These are phyloP conservation scores for Polyodon spathula DNA, from an alignment of 2,113 vertebrate species.

Conservation along the genomic window DNA sequence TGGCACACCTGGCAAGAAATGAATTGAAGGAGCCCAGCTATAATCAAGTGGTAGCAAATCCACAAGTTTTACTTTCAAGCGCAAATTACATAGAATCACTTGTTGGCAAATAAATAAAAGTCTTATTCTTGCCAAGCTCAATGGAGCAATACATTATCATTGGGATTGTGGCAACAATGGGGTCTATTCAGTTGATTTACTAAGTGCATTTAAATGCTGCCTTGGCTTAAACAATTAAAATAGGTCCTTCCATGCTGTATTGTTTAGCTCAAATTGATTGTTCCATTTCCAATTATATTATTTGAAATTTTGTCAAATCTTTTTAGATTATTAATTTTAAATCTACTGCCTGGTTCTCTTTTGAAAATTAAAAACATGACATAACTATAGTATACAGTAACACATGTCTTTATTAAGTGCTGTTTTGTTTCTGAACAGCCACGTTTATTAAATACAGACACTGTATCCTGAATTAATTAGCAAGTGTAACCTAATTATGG, in stretches of 20 bases:
- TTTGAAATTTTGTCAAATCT: background rate
- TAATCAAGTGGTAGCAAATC: too few relatives aligned
- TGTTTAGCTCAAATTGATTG: too few relatives aligned
- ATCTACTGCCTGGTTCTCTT: conserved; percentile 2
- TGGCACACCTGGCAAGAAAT: too few relatives aligned
- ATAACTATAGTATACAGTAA: background rate
- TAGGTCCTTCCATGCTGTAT: too few relatives aligned
- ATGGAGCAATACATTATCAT: too few relatives aligned
- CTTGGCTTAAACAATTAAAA: too few relatives aligned
- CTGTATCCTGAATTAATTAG: conserved; percentile 23
- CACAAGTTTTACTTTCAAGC: too few relatives aligned
- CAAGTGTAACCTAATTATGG: conserved; percentile 19
- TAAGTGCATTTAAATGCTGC: too few relatives aligned
- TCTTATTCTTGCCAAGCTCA: conserved; percentile 40
- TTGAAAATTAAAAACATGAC: conserved; percentile 15
- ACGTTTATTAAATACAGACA: conserved; percentile 19
- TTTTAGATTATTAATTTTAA: background rate
- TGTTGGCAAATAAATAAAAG: too few relatives aligned
- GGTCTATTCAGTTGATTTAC: conserved; percentile 28
- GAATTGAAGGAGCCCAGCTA: too few relatives aligned
- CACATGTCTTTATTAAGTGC: conserved; percentile 25
- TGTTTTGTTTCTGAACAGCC: conserved; percentile 6
- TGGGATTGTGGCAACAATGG: too few relatives aligned
- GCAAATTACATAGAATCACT: too few relatives aligned
- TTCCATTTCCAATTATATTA: conserved; percentile 14